Base-by-base conservation (phyloP, 2,113 vertebrate species). In the Pimephales promelas region DNA sequence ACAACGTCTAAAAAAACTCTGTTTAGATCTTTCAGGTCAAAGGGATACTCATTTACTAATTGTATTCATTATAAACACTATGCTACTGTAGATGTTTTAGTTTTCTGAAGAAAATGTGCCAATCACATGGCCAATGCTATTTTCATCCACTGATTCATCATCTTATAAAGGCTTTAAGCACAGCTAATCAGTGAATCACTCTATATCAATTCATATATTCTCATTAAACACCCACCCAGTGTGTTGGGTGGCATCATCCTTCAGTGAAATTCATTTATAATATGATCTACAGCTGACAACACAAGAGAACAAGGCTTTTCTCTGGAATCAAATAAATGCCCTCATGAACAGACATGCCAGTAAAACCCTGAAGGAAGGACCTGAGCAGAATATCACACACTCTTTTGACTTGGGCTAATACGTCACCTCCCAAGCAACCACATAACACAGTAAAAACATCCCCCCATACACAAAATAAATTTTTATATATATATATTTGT, bases 121-220 rank as follows among this genome's bases (percentile, higher is more conserved):
- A 5, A 8, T 45, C 68, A 45, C 40, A 24, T 45, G n/a, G 9
- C 68, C 40, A 71, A 45, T 45, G 40, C 68, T 71, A 71, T 71
- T 45, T 71, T 71, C 13, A 26, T 71, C 11, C 5, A 24, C n/a
- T 45, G 68, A 71, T 45, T 71, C 68, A 45, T 45, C 40, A 3
- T 14, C 40, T 45, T 45, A 43, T 71, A 71, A 71, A 71, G 36
- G n/a, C 1, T 71, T 71, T 71, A 45, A 71, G 36, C 16, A 22
- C 62, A 36, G 62, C 40, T 45, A 71, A 71, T 71, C 68, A 71
- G 68, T 71, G 68, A 45, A 71, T 71, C 68, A 26, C 68, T 71
- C 68, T 45, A 16, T 71, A 45, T 45, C 40, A 45, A 45, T 71
- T 71, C 40, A 71, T 45, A 45, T 45, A 14, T 71, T 45, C 40